Conservation (phyloP, 2,888 invertebrate species). For the Athalia cordata region DNA sequence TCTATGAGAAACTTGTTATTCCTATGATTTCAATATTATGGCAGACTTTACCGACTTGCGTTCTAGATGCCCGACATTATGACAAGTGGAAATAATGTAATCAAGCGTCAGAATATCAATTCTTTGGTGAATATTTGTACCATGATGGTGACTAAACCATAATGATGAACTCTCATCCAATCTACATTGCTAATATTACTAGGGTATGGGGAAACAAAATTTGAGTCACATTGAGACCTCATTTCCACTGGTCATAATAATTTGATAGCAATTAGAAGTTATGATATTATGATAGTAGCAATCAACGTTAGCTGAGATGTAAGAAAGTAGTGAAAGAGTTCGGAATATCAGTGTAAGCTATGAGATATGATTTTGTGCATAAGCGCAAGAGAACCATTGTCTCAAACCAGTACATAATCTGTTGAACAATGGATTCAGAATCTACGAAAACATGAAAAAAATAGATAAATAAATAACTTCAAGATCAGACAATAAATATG, state of each 20-base stretch:
- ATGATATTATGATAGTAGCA: constrained; percentile 34
- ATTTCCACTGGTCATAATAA: constrained; percentile 58
- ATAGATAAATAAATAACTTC: constrained; percentile 5
- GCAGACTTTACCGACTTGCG: constrained; percentile 31
- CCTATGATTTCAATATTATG: constrained; percentile 16
- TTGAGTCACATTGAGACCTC: not conserved
- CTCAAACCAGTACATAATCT: constrained; percentile 4
- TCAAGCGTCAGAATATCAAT: constrained; percentile 6
- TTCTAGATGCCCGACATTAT: constrained; percentile 26
- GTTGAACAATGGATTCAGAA: constrained; percentile 34
- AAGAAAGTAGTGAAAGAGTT: constrained; percentile 35
- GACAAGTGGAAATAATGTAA: constrained; percentile 29
- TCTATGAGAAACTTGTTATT: constrained; percentile 5
- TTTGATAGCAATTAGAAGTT: constrained; percentile 51
- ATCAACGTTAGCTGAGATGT: constrained; percentile 37
- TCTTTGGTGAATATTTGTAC: not conserved
- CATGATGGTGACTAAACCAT: constrained; percentile 19
- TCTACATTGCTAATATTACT: not conserved
- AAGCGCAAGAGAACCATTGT: constrained; percentile 26
- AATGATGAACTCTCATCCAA: not conserved
- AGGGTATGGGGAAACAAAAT: constrained; percentile 7
- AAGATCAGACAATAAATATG: constrained; percentile 43
- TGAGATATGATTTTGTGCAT: constrained; percentile 41
- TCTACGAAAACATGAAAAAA: constrained; percentile 6
- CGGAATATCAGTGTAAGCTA: constrained; percentile 43